Evolutionary conservation across 2,888 invertebrate species (phyloP), one percentile per base, ranked within the genome.

Genomic region (Neoitamus cyanurus): DNA sequence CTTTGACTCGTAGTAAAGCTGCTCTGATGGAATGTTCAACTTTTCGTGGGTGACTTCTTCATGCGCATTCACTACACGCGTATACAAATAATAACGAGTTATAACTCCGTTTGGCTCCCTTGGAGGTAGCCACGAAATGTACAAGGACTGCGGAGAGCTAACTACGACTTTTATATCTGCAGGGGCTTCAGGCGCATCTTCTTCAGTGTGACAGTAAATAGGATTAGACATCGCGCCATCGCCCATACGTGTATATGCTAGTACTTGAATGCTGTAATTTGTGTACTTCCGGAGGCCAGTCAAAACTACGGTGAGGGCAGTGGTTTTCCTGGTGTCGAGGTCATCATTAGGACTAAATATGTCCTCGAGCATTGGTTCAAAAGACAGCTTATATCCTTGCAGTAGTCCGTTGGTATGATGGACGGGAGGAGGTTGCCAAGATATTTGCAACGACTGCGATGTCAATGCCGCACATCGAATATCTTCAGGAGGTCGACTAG

Each of bases 151-250:
- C 1, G 94, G 93, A 2, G 95, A 94, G 87, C 95, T 94, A 13
- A 95, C 94, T 73, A 95, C 94, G 3, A 95, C 96, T 91, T 96
- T 97, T 86, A 97, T 95, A 88, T 95, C 95, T 3, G 94, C 93
- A 0, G 97, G 97, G 68, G 95, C 93, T 85, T 95, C 96, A 9
- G 97, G 96, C 73, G 95, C 96, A 91, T 96, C 96, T 92, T 96
- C 96, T 88, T 95, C 94, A 1, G 96, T 96, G 88, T 94, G 94
- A 88, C 96, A 95, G 89, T 93, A 95, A 42, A 94, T 92, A 0
- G 95, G 93, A 86, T 93, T 91, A 42, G 95, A 94, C 84, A 94
- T 90, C 4, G 94, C 93, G 1, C 96, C 96, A 89, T 96, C 96
- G 0, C 96, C 96, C 88, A 95, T 94, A 89, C 95, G 93, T 0